A percentile compares a stretch with the other conserved stretches of the same genome.
Conservation (phyloP, 2,888 invertebrate species). For the Gryllus longicercus region DNA sequence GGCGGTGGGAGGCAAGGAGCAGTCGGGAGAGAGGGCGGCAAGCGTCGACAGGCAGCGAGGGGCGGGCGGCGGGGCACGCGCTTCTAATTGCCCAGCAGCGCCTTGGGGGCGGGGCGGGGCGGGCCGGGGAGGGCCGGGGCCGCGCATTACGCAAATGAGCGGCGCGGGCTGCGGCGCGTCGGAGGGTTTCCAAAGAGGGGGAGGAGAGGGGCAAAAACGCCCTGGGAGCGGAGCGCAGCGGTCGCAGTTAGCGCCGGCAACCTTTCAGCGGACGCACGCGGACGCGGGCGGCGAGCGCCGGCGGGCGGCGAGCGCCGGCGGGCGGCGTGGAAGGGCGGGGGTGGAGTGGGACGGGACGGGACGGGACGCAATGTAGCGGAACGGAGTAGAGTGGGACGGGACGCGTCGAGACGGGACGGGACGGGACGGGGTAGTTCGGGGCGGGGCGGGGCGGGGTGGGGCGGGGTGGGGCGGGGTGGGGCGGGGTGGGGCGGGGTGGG, state of each 20-base stretch:
- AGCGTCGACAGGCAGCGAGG: not conserved
- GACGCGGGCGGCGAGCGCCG: not conserved
- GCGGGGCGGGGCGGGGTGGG: too few relatives aligned
- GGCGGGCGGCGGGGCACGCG: not conserved
- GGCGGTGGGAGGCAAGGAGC: too few relatives aligned
- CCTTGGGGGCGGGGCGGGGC: not conserved
- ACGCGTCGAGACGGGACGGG: too few relatives aligned
- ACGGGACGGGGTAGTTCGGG: too few relatives aligned
- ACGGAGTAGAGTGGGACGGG: not conserved
- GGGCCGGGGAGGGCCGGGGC: not conserved
- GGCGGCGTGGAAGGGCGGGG: not conserved
- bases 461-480: too few relatives aligned
- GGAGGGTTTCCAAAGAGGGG: not conserved
- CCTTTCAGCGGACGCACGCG: too few relatives aligned
- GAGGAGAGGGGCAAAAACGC: too few relatives aligned
- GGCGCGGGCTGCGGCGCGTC: not conserved
- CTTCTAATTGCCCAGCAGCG: not conserved
- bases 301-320: not conserved
- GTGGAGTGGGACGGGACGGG: not conserved
- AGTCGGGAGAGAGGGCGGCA: too few relatives aligned
- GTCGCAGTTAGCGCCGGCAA: too few relatives aligned
- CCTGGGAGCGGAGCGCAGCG: too few relatives aligned
- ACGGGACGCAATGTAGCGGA: not conserved
- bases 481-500: too few relatives aligned
- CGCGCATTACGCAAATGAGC: constrained; percentile 3